Evolutionary conservation across 2,113 vertebrate genomes (phyloP).

Genomic region (Sialia sialis): DNA sequence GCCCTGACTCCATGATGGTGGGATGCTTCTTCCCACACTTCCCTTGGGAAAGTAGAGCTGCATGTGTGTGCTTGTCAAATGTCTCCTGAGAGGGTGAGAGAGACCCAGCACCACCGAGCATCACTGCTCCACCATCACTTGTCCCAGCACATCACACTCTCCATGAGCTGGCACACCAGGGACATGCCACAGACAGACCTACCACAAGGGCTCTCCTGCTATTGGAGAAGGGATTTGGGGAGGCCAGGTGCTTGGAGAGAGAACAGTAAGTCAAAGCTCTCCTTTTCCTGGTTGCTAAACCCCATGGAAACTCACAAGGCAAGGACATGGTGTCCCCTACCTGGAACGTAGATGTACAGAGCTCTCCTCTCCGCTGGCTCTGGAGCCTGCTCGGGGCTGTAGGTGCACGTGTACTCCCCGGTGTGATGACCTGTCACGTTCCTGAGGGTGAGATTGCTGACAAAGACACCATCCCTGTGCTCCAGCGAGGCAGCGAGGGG

Average conservation of each 20-base stretch:
- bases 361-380: conserved; percentile 56
- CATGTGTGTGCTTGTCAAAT: background rate
- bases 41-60: background rate
- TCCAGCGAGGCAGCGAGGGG: background rate
- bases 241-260: background rate
- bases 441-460: conserved; percentile 75
- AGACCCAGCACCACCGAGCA: background rate
- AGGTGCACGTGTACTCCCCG: conserved; percentile 81
- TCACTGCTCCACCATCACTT: background rate
- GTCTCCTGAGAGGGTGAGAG: background rate
- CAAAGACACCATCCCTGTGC: conserved; percentile 34
- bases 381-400: conserved; percentile 25
- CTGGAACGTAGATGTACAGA: conserved; percentile 88
- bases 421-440: conserved; percentile 82
- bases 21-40: background rate
- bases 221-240: background rate
- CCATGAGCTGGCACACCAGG: background rate
- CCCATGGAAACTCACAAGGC: background rate
- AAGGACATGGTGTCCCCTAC: conserved; percentile 52
- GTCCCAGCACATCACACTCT: background rate
- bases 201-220: background rate
- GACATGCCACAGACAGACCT: background rate
- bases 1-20: background rate
- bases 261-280: background rate
- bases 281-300: background rate